Base-by-base conservation (phyloP, 2,888 invertebrate species). In the Tanytarsus gracilentus region DNA sequence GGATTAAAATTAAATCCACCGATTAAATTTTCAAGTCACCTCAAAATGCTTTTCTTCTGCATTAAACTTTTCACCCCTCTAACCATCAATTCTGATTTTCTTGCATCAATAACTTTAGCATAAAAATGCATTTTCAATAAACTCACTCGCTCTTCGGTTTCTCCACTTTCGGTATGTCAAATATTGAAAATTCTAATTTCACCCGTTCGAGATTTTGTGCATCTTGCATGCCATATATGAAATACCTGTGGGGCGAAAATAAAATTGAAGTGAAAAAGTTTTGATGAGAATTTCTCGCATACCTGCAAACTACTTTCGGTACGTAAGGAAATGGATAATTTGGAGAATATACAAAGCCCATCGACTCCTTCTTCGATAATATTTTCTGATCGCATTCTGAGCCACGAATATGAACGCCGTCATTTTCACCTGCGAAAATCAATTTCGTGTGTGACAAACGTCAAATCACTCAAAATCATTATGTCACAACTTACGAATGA, bases 361-460 rank as follows among this genome's bases (percentile, higher is more conserved):
- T 85, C 62, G 93, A 92, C 75, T 93, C 90, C 76, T 91, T 91
- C 75, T 85, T 86, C 76, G 94, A 95, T 68, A 94, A 81, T 71
- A 97, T 94, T 76, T 94, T 90, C 77, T 96, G 95, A 79, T 99
- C 98, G 79, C 99, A 99, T 78, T 99, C 98, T 67, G 94, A 93
- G 71, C 96, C 96, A 72, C 90, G 83, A 72, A 96, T 93, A 77
- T 96, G 95, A 79, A 90, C 88, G 66, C 93, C 93, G 72, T 90
- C 89, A 77, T 90, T 88, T 79, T 87, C 87, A 76, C 86, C 88
- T 79, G 90, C 8, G 14, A n/a, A n/a, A 40, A 2, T 44, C 21
- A 30, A 21, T 21, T 18, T 18, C 7, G 33, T 59, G 4, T 27
- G 14, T 3, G 18, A 23, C 29, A 49, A 11, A 36, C 58, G 33